Base-by-base conservation (phyloP, 2,797 vertebrate genomes). In the Acanthopagrus latus region DNA sequence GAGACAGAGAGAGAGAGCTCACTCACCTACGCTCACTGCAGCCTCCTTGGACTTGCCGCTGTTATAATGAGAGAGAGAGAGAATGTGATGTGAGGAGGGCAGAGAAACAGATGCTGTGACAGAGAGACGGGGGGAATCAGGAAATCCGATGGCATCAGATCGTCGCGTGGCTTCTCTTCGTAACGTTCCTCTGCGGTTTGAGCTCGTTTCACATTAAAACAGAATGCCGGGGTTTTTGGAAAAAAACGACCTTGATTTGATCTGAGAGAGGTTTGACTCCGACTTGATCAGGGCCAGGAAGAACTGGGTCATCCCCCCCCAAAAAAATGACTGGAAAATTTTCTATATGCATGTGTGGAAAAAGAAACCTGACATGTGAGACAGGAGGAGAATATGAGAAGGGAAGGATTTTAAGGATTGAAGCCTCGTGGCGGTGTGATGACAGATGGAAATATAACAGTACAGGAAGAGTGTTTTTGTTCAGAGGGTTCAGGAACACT, bases 11-110 rank as follows among this genome's bases (percentile, higher is more conserved):
- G 50, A 47, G n/a, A 48, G 25, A 16, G 48, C 17, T 79, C 56
- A 84, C 96, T 95, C 94, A 99, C 98, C 98, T 90, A 93, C 93
- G 74, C 92, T 96, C 81, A 94, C 95, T 66, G 95, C 90, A 0
- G 95, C 94, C 70, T 99, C 97, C 95, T 97, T 98, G 83, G 96
- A 93, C 93, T 97, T 97, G 93, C 95, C 96, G 95, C 85, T 88
- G 83, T 29, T 70, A 17, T 16, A 60, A 69, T 43, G 46, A 71
- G 64, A 82, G 41, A 59, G 33, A 64, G n/a, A 74, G 5, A 86
- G 51, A 82, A 18, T 62, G 68, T 65, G 46, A 57, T 56, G 3
- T 1, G 29, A 33, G 59, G 29, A 41, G 29, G 4, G 29, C 29
- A 64, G 29, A 41, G 29, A 44, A 38, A 59, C 21, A 79, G 4